These are phyloP conservation scores for Aphelinus certus DNA, from an alignment of 1,140 invertebrate genomes.

Conservation along the genomic window DNA sequence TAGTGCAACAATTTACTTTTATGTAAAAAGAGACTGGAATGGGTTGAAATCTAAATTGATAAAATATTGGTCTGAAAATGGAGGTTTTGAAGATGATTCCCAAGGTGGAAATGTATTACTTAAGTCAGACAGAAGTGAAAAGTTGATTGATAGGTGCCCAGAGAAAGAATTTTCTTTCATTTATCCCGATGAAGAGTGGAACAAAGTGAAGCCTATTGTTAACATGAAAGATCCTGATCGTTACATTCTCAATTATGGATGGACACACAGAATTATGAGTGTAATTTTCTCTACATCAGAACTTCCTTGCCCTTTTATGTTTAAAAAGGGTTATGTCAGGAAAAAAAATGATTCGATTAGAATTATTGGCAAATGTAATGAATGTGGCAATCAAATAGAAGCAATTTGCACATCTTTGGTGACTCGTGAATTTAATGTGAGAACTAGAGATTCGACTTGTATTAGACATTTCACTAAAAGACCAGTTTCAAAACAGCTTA, in stretches of 20 bases:
- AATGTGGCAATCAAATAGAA: background rate
- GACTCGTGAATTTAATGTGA: background rate
- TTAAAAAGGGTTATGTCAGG: background rate
- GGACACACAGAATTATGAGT: background rate
- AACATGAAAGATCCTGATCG: background rate
- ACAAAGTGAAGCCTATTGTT: background rate
- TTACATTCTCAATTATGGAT: background rate
- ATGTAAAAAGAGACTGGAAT: slow-evolving; percentile 2
- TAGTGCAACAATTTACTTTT: background rate
- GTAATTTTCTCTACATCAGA: background rate
- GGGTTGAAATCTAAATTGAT: background rate
- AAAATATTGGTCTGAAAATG: background rate
- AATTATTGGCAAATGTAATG: background rate
- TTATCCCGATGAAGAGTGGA: background rate
- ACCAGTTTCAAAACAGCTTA: background rate
- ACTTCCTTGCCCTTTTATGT: background rate
- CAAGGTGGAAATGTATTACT: too few species aligned
- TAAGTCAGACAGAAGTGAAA: background rate
- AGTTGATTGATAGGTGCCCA: background rate
- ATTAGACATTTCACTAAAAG: slow-evolving; percentile 6
- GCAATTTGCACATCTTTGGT: background rate
- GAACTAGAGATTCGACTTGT: background rate
- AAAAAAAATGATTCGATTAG: background rate
- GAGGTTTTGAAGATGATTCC: background rate
- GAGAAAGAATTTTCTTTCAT: background rate